Evolutionary conservation across 2,113 vertebrate species (phyloP), one percentile per base, ranked within the genome.

Genomic region (Hiodon tergisus): DNA sequence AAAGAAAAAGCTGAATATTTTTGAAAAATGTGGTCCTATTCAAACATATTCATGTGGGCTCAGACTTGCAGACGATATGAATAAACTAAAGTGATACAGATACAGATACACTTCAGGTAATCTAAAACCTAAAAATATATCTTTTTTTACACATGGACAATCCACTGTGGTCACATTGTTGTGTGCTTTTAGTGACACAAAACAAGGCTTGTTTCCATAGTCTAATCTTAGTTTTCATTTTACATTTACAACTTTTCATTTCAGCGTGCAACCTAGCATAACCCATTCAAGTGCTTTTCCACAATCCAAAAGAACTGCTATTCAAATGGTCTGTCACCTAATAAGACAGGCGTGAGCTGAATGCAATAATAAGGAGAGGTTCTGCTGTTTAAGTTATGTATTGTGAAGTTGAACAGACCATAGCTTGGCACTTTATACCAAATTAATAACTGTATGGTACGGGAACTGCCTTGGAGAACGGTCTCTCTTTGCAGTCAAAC

Each of bases 261-360:
- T 53, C 8, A 71, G 13, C 54, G 58, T 57, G 75, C 57, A 69
- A 66, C n/a, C 31, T 31, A 72, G 52, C 69, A 57, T 17, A 74
- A 46, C 13, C n/a, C 16, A 71, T 75, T 78, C 50, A 78, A 81
- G 77, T 77, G 72, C 73, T 67, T 73, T 76, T 62, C 3, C 57
- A 57, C 48, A 16, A 53, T 73, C 50, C 79, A 71, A 81, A 82
- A 83, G 52, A 10, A 52, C 72, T 51, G 16, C 71, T 61, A 69
- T 81, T 83, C 83, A 69, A 85, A 82, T 87, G 71, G 63, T 83
- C 82, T 78, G 71, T 63, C 72, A 77, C 68, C 76, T 76, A 54
- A 78, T 67, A 76, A 55, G 79, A 78, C 50, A 75, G 62, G 67
- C 78, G 61, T 74, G 70, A 16, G 66, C 67, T 69, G 52, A 60